A percentile compares a stretch with the other conserved stretches of the same genome.
Conservation (phyloP, 64 coral and sea anemone genomes). For the Hydrozoanthus tunicans region DNA sequence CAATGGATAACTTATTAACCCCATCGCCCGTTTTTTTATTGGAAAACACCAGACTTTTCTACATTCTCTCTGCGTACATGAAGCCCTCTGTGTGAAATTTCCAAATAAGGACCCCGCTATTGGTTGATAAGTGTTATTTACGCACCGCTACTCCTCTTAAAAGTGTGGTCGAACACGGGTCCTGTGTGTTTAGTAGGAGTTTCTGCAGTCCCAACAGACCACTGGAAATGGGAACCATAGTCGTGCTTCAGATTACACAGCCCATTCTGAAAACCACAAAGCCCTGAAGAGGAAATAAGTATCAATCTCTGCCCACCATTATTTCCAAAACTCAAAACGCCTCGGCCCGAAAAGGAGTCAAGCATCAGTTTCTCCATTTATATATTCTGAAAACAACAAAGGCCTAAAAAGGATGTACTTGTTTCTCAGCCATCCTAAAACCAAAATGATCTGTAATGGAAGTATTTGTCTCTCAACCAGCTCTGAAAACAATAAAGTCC, state of each 20-base stretch:
- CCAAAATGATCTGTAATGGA: no score
- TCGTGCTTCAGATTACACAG: slow-evolving; percentile 9
- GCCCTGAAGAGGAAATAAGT: not conserved
- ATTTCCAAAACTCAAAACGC: no score
- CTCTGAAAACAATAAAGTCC: no score
- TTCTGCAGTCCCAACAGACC: slow-evolving; percentile 16
- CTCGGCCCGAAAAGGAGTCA: not conserved
- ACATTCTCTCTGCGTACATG: no score
- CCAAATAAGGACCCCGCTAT: no score
- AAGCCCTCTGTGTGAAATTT: no score
- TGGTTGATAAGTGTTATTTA: not conserved
- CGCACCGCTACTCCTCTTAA: not conserved
- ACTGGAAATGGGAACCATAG: slow-evolving; percentile 35
- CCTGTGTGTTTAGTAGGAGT: slow-evolving; percentile 41
- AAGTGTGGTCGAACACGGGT: slow-evolving; percentile 38
- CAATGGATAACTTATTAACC: not conserved
- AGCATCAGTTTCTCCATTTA: not conserved
- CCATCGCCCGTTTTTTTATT: no score
- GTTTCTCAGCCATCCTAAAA: no score
- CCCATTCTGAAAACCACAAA: slow-evolving; percentile 20
- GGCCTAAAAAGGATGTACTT: no score
- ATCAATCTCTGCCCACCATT: not conserved
- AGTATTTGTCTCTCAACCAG: no score
- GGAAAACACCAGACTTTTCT: no score
- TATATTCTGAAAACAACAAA: not conserved